Percentiles rank a stretch among this genome's conserved stretches.
Evolutionary conservation across 2,797 vertebrate species (phyloP).

Genomic region (Etheostoma nigrum): DNA sequence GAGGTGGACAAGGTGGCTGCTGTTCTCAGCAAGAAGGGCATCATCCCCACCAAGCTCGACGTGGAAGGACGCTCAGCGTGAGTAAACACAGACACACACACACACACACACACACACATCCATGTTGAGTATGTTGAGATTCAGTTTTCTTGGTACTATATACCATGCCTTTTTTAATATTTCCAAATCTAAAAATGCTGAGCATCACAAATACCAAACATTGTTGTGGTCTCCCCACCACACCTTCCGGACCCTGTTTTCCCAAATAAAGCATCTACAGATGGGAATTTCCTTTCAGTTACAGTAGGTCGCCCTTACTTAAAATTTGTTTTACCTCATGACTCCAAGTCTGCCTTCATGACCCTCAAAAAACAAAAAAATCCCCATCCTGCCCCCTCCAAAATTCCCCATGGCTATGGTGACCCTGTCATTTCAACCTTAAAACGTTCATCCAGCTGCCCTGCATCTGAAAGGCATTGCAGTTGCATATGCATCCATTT

Average conservation of each 20-base stretch:
- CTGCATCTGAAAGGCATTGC: slow-evolving; percentile 12
- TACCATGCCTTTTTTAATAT: background rate
- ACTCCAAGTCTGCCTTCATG: slow-evolving; percentile 9
- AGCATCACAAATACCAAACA: slow-evolving; percentile 47
- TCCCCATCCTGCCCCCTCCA: background rate
- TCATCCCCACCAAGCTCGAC: slow-evolving; percentile 94
- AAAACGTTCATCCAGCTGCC: slow-evolving; percentile 16
- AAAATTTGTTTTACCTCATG: slow-evolving; percentile 17
- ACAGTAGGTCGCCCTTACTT: slow-evolving; percentile 12
- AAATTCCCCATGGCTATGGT: background rate
- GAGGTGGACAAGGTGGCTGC: slow-evolving; percentile 95
- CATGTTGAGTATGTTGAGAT: background rate
- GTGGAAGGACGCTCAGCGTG: slow-evolving; percentile 97
- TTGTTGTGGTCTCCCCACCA: slow-evolving; percentile 17
- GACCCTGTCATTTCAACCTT: slow-evolving; percentile 2
- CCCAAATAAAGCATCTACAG: slow-evolving; percentile 30
- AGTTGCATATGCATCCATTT: slow-evolving; percentile 40
- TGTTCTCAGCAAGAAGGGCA: slow-evolving; percentile 94
- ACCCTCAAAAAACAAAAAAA: background rate
- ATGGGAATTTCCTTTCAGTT: slow-evolving; percentile 36
- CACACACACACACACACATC: background rate
- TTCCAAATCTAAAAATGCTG: slow-evolving; percentile 26
- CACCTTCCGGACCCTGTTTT: slow-evolving; percentile 32
- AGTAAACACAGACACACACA: slow-evolving; percentile 78
- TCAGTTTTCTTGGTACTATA: background rate